phyloP scores from a whole-genome alignment of 2,113 vertebrate genomes.

The Salminus brasiliensis region DNA sequence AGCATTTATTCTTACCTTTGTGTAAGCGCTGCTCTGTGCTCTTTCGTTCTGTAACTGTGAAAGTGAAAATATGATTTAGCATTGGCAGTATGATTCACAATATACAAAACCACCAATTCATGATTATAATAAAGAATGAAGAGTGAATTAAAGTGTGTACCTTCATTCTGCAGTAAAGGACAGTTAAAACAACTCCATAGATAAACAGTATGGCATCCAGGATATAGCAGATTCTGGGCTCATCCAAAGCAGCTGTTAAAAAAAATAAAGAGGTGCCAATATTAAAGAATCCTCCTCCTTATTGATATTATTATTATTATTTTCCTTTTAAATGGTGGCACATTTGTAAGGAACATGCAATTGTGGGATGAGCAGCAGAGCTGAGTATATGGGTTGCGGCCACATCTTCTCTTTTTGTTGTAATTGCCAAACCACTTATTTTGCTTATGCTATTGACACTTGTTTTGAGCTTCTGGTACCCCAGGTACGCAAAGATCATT shows the following conservation, averaged over 20 bases:
- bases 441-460: too few species aligned
- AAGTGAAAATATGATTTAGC: neutral
- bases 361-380: too few species aligned
- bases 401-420: too few species aligned
- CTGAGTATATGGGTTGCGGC: too few species aligned
- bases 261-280: neutral
- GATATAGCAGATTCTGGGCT: slow-evolving; percentile 82
- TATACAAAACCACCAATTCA: neutral
- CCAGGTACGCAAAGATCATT: too few species aligned
- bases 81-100: neutral
- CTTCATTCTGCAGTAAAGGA: slow-evolving; percentile 87
- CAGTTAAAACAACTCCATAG: slow-evolving; percentile 84
- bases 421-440: too few species aligned
- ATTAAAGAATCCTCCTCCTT: neutral
- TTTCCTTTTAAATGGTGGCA: too few species aligned
- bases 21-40: neutral
- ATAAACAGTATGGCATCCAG: slow-evolving; percentile 85
- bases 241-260: slow-evolving; percentile 67
- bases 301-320: too few species aligned
- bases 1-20: neutral
- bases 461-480: too few species aligned
- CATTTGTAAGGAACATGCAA: too few species aligned
- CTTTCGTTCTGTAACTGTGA: slow-evolving; percentile 15
- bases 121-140: neutral
- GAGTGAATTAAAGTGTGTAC: slow-evolving; percentile 58